Base-by-base conservation (phyloP, 2,797 vertebrate genomes). In the Aulostomus chinensis region DNA sequence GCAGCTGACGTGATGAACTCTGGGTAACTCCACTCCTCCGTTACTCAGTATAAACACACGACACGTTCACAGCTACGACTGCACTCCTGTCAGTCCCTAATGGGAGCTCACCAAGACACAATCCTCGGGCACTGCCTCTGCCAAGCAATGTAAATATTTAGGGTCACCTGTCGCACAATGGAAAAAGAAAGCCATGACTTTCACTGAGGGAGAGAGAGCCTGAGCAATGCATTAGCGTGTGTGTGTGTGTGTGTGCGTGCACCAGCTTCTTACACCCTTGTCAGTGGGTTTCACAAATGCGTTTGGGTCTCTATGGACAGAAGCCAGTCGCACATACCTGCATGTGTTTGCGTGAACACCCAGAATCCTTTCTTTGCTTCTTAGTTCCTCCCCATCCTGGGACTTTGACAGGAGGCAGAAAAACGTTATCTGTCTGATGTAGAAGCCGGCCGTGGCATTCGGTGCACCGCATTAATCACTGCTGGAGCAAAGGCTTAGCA, bases 101-200 rank as follows among this genome's bases (percentile, higher is more conserved):
- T 36, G 54, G 64, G 45, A 66, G 62, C 61, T 67, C 59, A 61
- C 36, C 29, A 2, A 50, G 52, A 43, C 51, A 40, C 55, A 53
- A 75, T 78, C 80, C 78, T 60, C 17, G 70, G 81, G 67, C 77
- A 76, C 63, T 51, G 70, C 33, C 48, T 80, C 72, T 88, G 88
- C 86, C 88, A 89, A 75, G 78, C 67, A 72, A 76, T 80, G 81
- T 90, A 91, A 91, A 91, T 91, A 91, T 90, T 91, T 91, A 91
- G 85, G 86, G 87, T 90, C 85, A 82, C 83, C 80, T 54, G 83
- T 86, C 84, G 73, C 83, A 79, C 84, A 88, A 61, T 86, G 88
- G 86, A 89, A 91, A 91, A 87, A 80, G 71, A 83, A 85, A 85
- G 75, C 78, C 64, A 61, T 54, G 55, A 66, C 51, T 68, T 61